Evolutionary conservation across 2,797 vertebrate genomes (phyloP).

Genomic region (Odontamblyopus lacepedii): DNA sequence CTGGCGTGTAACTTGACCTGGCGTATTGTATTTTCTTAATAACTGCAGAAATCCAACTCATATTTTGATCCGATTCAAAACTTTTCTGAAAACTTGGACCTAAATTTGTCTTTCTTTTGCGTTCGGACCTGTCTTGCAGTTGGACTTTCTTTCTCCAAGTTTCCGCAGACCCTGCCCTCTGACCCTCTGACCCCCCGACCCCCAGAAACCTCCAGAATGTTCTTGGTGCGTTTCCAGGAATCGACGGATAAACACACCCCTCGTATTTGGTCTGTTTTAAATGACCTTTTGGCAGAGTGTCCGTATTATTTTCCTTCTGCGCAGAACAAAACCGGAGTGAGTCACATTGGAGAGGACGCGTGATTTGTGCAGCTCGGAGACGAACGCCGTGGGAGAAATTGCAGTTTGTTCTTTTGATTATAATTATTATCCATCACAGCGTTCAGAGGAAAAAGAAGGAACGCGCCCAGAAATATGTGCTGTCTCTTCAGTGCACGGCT

Average conservation of each 20-base stretch:
- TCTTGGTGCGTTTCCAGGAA: not conserved
- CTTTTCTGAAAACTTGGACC: no score
- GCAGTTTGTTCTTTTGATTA: constrained; percentile 10
- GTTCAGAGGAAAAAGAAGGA: not conserved
- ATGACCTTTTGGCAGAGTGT: not conserved
- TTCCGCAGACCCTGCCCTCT: not conserved
- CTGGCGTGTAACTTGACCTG: no score
- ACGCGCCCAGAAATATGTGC: not conserved
- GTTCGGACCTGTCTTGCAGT: no score
- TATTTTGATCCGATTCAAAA: no score
- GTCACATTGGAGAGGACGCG: not conserved
- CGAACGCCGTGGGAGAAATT: no score
- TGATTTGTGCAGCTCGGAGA: not conserved
- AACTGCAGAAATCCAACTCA: no score
- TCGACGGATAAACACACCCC: not conserved
- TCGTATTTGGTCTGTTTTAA: not conserved
- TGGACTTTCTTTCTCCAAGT: no score
- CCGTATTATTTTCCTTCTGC: not conserved
- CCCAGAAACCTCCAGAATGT: not conserved
- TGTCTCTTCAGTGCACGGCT: not conserved
- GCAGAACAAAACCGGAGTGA: not conserved
- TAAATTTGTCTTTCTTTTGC: no score
- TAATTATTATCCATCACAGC: not conserved
- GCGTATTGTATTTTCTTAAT: no score
- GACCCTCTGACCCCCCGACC: not conserved